Base-by-base conservation (phyloP, 2,888 invertebrate species). In the Epinotia demarniana region DNA sequence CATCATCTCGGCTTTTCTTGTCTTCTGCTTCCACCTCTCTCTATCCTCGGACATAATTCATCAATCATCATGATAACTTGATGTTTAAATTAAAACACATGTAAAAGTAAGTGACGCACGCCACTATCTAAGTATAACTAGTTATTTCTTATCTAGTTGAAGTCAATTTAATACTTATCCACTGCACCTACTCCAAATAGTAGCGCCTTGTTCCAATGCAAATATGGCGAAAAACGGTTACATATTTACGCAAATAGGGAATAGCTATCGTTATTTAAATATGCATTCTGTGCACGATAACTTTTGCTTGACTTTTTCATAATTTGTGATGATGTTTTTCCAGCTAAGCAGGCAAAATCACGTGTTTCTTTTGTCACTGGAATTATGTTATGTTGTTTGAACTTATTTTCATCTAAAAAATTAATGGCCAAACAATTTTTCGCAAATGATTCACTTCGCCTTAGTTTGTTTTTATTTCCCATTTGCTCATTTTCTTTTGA, bases 91-190 rank as follows among this genome's bases (percentile, higher is more conserved):
- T n/a, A 43, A 46, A 69, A 33, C 53, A n/a, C 68, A 74, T n/a
- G 46, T 68, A 58, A 69, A 60, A 58, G 18, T 23, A n/a, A 33
- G 46, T 70, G 69, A 74, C 74, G 69, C 49, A 63, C 58, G 63
- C 53, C 57, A 5, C 57, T 68, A 27, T 6, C 6, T 62, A 33
- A 33, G 33, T 33, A 33, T 33, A 33, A 33, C 33, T 62, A 55
- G 39, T 57, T 12, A 63, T 70, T 73, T 61, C 49, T 74, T 74
- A 74, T 70, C 74, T n/a, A 57, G n/a, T 74, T 74, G 74, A 74
- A 69, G 74, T 74, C 74, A 74, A 19, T 62, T 53, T 43, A 49
- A n/a, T 46, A 23, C 39, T 39, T 9, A n/a, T 53, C 39, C 53
- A 72, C 18, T 39, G 55, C 11, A 27, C 23, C 23, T 27, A 19